Base-by-base conservation (phyloP, 2,797 vertebrate genomes). In the Lepus oiostolus region DNA sequence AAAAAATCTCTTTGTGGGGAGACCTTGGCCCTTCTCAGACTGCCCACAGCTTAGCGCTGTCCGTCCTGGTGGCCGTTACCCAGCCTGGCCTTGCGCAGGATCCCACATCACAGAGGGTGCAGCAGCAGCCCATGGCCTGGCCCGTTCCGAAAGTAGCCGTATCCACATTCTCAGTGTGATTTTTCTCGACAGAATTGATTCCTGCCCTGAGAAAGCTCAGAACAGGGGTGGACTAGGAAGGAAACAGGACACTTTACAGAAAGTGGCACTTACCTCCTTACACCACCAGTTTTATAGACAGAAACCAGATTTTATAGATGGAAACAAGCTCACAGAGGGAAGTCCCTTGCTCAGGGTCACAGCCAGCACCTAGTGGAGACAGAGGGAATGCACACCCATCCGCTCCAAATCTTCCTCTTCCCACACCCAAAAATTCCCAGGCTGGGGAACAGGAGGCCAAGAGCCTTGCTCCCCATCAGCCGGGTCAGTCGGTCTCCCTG, bases 141-240 rank as follows among this genome's bases (percentile, higher is more conserved):
- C 80, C 75, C 38, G 47, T 32, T 65, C 30, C 38, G 32, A 92
- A 90, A 90, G 68, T 60, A 75, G 30, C 87, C 81, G 42, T 50
- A n/a, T 76, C 47, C 84, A 7, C 58, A 65, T 85, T 67, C 28
- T 16, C 7, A 28, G 54, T 47, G 32, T 14, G 14, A 62, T 38
- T 83, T 28, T 74, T 47, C 62, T 71, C 30, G 35, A 24, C 76
- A 24, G 70, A 71, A 42, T 3, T 30, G 42, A 47, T 26, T 54
- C 7, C 32, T 42, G 3, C 38, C 35, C 32, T 30, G 10, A 5
- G 47, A 70, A 87, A 58, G 24, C 24, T 21, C 38, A 58, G 30
- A 58, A 30, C 7, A 35, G 26, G 24, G 26, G 4, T 32, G 54
- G 71, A 35, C 7, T 88, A 47, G 52, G 2, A 94, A 90, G 28